A percentile compares a stretch with the other conserved stretches of the same genome.
Evolutionary conservation across 2,888 invertebrate species (phyloP).

Genomic region (Acanthosoma haemorrhoidale): DNA sequence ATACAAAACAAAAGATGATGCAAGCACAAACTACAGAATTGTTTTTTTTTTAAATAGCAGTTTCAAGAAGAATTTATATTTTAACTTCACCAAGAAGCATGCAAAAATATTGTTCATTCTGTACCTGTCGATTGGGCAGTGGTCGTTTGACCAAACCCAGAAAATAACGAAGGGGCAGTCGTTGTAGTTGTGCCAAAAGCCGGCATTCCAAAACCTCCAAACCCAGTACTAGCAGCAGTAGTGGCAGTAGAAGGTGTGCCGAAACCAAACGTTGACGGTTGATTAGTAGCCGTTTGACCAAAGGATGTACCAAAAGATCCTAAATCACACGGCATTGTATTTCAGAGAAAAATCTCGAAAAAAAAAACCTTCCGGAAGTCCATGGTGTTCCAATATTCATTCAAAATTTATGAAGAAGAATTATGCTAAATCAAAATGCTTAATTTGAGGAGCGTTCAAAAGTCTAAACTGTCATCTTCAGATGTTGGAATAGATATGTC

Average conservation of each 20-base stretch:
- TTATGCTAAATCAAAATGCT: too few species aligned
- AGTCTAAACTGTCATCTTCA: too few species aligned
- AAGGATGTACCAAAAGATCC: constrained; percentile 41
- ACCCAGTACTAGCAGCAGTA: constrained; percentile 39
- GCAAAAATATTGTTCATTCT: background rate
- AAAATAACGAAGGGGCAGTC: constrained; percentile 49
- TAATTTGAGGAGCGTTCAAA: too few species aligned
- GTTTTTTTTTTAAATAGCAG: too few species aligned
- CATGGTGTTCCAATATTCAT: too few species aligned
- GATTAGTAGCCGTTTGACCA: constrained; percentile 44
- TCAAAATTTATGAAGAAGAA: too few species aligned
- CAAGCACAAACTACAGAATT: too few species aligned
- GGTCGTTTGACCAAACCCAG: constrained; percentile 43
- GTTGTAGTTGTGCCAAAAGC: constrained; percentile 49
- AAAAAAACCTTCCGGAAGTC: too few species aligned
- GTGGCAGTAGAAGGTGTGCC: constrained; percentile 45
- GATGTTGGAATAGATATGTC: too few species aligned
- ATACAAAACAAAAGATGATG: too few species aligned
- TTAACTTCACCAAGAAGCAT: background rate
- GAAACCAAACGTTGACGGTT: constrained; percentile 46
- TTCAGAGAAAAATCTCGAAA: too few species aligned
- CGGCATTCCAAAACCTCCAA: constrained; percentile 51
- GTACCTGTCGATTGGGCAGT: constrained; percentile 24
- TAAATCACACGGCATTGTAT: background rate
- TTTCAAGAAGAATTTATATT: background rate